phyloP scores from a whole-genome alignment of 2,113 vertebrate species.

The Odobenus rosmarus region DNA sequence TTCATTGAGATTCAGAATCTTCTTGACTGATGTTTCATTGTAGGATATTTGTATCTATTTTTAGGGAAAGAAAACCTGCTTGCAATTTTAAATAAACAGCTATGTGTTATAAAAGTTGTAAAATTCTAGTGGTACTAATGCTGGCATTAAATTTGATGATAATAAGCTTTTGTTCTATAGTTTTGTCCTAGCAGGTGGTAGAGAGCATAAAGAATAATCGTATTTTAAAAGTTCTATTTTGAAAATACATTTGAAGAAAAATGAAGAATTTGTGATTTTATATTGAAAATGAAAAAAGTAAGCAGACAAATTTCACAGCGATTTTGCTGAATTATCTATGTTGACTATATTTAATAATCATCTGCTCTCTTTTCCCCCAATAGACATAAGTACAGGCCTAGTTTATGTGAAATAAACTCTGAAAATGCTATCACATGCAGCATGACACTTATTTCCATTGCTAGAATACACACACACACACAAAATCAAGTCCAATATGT shows the following conservation, averaged over 20 bases:
- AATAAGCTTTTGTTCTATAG: not conserved
- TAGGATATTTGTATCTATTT: not conserved
- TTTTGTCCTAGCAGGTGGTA: not conserved
- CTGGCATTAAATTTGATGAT: not conserved
- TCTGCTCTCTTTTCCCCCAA: not conserved
- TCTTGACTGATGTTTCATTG: not conserved
- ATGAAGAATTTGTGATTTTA: slow-evolving; percentile 3
- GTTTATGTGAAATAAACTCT: slow-evolving; percentile 34
- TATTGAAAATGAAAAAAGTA: slow-evolving; percentile 20
- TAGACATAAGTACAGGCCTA: not conserved
- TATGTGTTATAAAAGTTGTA: not conserved
- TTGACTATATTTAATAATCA: slow-evolving; percentile 26
- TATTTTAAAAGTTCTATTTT: slow-evolving; percentile 9
- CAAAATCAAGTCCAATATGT: not conserved
- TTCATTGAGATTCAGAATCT: not conserved
- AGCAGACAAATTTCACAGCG: not conserved
- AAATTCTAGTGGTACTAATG: not conserved
- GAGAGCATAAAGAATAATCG: not conserved
- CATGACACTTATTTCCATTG: not conserved
- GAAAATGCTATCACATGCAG: not conserved
- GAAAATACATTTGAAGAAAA: slow-evolving; percentile 26
- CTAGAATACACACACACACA: not conserved
- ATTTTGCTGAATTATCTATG: not conserved
- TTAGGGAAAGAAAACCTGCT: not conserved
- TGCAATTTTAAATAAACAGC: not conserved